These are phyloP conservation scores for Caerostris extrusa DNA, from an alignment of 1,140 invertebrate species.

Conservation along the genomic window DNA sequence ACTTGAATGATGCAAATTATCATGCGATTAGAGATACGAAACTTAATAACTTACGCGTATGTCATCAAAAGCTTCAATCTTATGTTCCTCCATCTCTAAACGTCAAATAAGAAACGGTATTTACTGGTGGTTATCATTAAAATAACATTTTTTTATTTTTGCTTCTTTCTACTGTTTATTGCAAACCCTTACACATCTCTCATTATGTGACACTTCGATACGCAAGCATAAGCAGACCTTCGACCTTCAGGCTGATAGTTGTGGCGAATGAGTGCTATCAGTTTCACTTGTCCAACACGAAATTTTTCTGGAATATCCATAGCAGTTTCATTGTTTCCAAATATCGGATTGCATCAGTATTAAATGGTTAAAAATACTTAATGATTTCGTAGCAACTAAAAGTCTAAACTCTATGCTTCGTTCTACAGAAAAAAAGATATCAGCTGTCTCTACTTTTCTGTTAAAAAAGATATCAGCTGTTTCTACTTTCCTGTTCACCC, in stretches of 20 bases:
- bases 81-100: neutral
- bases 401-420: too few relatives aligned
- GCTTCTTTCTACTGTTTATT: neutral
- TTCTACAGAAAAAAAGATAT: too few relatives aligned
- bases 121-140: too few relatives aligned
- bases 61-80: neutral
- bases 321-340: neutral
- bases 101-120: neutral
- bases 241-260: neutral
- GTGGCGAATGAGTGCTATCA: neutral
- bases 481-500: too few relatives aligned
- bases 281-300: neutral
- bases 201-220: slow-evolving; percentile 12
- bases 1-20: too few relatives aligned
- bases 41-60: neutral
- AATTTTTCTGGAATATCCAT: neutral
- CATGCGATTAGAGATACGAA: too few relatives aligned
- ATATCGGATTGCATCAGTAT: neutral
- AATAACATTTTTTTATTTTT: neutral
- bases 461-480: too few relatives aligned
- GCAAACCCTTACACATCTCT: neutral
- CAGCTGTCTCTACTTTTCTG: too few relatives aligned
- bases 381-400: too few relatives aligned
- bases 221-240: neutral
- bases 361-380: neutral